Evolutionary conservation across 37 sponge, comb jelly and placozoan genomes (phyloP), one percentile per base, ranked within the genome.

Genomic region (Theonella swinhoei): DNA sequence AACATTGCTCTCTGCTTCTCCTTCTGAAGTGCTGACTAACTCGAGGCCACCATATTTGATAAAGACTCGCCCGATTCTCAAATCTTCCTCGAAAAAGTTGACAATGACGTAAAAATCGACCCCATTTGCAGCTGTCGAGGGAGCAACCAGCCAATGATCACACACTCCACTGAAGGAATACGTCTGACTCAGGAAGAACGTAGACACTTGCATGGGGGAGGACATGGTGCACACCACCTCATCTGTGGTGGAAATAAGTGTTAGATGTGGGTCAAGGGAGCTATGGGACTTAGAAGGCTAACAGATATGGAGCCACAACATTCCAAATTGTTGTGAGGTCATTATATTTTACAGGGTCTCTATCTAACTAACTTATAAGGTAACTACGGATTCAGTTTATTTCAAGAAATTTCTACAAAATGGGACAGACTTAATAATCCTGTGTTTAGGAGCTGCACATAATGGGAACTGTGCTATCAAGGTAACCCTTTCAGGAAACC

Each of bases 131-230:
- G 67, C 58, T 29, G 85, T 85, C 0, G 80, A 40, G 5, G 68
- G 23, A 0, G 74, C 72, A n/a, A 83, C 20, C 1, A 64, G n/a
- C n/a, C n/a, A 37, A 34, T 84, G 80, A 29, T 90, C 90, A 47
- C 90, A 90, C 1, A 68, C 33, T 37, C 77, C 85, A 5, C 80
- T 78, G 70, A 90, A 76, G 42, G 28, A 43, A 39, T 83, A 89
- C 47, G 14, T 62, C 0, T 1, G 24, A 42, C 83, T 1, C 1
- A 25, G 1, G 36, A 32, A 40, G 62, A 77, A 85, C 2, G 70
- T 70, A 3, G 20, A 22, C 22, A 85, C 78, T 22, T 28, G 62
- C 34, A 75, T 42, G 39, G 75, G 75, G 30, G 62, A 40, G 1
- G 43, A 75, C 65, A 82, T 37, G 7, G 31, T 14, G 72, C 82